Evolutionary conservation across 2,888 invertebrate genomes (phyloP).

Genomic region (Patella pellucida): DNA sequence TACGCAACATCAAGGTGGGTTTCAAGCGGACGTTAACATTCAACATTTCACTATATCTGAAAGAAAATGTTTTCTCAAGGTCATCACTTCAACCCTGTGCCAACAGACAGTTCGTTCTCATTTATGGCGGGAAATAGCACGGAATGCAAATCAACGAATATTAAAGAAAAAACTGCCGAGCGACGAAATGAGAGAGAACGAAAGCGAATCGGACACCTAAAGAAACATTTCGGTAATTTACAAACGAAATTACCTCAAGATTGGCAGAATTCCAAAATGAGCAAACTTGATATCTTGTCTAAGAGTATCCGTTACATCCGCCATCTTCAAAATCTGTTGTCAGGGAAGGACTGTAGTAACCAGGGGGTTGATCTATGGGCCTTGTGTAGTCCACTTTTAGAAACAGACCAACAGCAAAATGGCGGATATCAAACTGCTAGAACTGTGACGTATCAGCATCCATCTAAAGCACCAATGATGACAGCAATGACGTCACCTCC

Average conservation of each 20-base stretch:
- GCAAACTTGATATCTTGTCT: not conserved
- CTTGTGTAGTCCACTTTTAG: not conserved
- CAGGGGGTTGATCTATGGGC: not conserved
- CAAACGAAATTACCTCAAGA: constrained; percentile 1
- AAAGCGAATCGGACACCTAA: not conserved
- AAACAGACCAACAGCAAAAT: not conserved
- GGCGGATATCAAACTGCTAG: not conserved
- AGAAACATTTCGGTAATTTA: not conserved
- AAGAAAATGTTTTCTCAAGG: too few relatives aligned
- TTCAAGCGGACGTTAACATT: too few relatives aligned
- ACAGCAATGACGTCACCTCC: too few relatives aligned
- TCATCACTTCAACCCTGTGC: too few relatives aligned
- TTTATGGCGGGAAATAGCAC: too few relatives aligned
- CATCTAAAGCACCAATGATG: too few relatives aligned
- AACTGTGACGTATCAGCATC: not conserved
- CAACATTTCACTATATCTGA: too few relatives aligned
- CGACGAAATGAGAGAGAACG: constrained; percentile 6
- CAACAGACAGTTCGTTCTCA: too few relatives aligned
- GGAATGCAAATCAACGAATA: not conserved
- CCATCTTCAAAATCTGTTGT: not conserved
- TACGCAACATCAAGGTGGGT: too few relatives aligned
- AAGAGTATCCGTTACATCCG: not conserved
- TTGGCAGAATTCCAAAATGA: constrained; percentile 2
- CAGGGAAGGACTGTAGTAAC: not conserved
- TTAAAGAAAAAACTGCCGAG: not conserved